phyloP scores from a whole-genome alignment of 1,140 invertebrate species.

The Drosophila ogumai region DNA sequence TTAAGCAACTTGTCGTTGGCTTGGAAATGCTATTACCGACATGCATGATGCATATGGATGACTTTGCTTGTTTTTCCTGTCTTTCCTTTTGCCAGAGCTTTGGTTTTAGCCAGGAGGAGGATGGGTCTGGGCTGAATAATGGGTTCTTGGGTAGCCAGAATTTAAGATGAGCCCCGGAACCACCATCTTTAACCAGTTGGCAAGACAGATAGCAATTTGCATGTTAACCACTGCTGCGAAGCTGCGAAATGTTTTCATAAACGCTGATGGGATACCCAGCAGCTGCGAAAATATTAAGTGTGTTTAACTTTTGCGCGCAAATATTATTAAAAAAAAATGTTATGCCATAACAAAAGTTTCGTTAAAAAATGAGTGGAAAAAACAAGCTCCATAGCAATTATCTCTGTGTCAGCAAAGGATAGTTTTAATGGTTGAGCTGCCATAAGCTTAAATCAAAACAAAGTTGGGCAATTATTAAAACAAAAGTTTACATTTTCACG shows the following conservation, averaged over 20 bases:
- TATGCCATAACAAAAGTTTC: conserved; percentile 14
- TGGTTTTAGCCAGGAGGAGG: conserved; percentile 28
- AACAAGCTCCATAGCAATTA: conserved; percentile 4
- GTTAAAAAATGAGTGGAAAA: neutral
- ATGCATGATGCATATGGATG: conserved; percentile 76
- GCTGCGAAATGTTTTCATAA: conserved; percentile 27
- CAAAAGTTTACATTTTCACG: neutral
- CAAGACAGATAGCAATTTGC: conserved; percentile 21
- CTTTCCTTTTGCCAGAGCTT: neutral
- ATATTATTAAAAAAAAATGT: neutral
- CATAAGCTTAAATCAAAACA: neutral
- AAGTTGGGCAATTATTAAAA: neutral
- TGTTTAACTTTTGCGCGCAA: conserved; percentile 10
- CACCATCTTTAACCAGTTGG: conserved; percentile 31
- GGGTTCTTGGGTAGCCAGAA: conserved; percentile 10
- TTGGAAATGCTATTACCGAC: conserved; percentile 74
- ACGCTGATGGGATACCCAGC: conserved; percentile 18
- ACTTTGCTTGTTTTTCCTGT: conserved; percentile 27
- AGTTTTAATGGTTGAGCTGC: conserved; percentile 1
- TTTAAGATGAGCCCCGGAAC: conserved; percentile 16
- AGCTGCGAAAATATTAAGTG: conserved; percentile 27
- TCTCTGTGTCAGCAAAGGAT: conserved; percentile 5
- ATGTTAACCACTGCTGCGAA: conserved; percentile 21
- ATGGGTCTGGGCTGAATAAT: conserved; percentile 3
- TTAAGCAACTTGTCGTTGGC: conserved; percentile 70